phyloP scores from a whole-genome alignment of 2,888 invertebrate species.

The Priocnemis perturbator region DNA sequence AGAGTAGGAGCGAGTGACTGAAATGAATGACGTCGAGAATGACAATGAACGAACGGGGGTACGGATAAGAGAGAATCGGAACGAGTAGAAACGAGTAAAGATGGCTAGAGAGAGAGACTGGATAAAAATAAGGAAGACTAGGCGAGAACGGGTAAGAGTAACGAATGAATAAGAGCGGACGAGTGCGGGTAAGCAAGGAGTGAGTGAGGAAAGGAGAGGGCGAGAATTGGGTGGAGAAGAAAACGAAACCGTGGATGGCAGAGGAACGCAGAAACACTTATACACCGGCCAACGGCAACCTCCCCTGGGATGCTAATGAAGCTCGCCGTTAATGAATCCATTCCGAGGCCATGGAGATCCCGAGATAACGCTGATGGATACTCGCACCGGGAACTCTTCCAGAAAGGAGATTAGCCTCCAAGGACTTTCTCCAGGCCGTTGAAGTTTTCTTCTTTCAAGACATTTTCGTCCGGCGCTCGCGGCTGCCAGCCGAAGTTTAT shows the following conservation, averaged over 20 bases:
- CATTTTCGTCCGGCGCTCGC: constrained; percentile 13
- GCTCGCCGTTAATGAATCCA: constrained; percentile 69
- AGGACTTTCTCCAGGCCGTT: constrained; percentile 33
- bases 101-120: not conserved
- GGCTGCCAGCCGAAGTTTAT: constrained; percentile 17
- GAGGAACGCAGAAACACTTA: constrained; percentile 34
- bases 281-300: constrained; percentile 37
- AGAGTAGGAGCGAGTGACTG: not conserved
- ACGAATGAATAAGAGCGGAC: not conserved
- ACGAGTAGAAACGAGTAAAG: not conserved
- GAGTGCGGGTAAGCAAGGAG: not conserved
- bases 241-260: constrained; percentile 1
- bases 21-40: not conserved
- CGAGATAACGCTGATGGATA: constrained; percentile 58
- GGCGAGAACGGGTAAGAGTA: not conserved
- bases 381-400: constrained; percentile 45
- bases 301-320: constrained; percentile 66
- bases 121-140: not conserved
- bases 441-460: constrained; percentile 8
- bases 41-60: constrained; percentile 3
- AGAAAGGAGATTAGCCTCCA: constrained; percentile 39
- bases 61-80: not conserved
- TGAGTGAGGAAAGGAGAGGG: constrained; percentile 3
- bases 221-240: constrained; percentile 13
- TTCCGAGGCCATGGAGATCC: constrained; percentile 55